Base-by-base conservation (phyloP, 2,113 vertebrate species). In the Ameiurus melas region DNA sequence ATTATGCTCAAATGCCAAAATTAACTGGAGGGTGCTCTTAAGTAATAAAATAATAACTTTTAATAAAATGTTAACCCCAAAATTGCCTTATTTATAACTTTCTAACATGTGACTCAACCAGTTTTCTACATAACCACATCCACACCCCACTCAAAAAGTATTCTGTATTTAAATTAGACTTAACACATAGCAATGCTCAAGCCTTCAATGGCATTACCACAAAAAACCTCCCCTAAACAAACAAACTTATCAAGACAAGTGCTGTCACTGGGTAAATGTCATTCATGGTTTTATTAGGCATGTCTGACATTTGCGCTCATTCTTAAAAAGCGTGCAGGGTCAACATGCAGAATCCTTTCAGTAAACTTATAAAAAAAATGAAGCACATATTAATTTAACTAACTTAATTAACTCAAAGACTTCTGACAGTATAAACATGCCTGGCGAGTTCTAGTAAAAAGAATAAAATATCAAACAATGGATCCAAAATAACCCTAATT, bases 401-500 rank as follows among this genome's bases (percentile, higher is more conserved):
- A 36, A 36, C 36, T 36, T 36, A 36, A 36, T 36, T 36, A 10
- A 80, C 51, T 78, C 10, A 55, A 81, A 81, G 1, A 43, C 12
- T 39, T 86, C 14, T 77, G 55, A 47, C 55, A 47, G 13, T 64
- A 57, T 68, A 81, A 83, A 62, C 27, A 43, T 60, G 33, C 22
- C 33, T 16, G 2, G 13, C 6, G 1, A 13, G 8, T 66, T 82
- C 78, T 53, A 82, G 86, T 57, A 51, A 66, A 43, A 30, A 58
- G 30, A 68, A 20, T 1, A 58, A 87, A 85, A 47, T 8, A 39
- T 58, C 14, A 25, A 62, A 86, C 70, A 87, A 57, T 55, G 14
- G 17, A 47, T 73, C 27, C 17, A 70, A 53, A 57, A 84, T 78
- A 86, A 84, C 62, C 80, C 85, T 86, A 90, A 90, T 89, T 90